Conservation (phyloP, 2,113 vertebrate species). For the Phyllostomus discolor region DNA sequence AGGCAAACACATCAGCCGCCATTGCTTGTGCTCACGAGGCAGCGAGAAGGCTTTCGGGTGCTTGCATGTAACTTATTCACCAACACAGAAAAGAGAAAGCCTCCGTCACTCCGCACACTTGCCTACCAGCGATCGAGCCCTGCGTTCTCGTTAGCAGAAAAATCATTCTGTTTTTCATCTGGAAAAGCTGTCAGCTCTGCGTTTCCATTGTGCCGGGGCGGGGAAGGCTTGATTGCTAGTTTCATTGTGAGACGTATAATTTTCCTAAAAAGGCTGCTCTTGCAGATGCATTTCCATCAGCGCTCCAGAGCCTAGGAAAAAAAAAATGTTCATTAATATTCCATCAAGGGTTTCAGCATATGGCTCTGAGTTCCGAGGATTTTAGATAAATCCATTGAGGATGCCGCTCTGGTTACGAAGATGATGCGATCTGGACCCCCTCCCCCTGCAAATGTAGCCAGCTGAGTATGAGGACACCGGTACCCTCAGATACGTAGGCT, state of each 20-base stretch:
- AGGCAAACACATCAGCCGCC: background rate
- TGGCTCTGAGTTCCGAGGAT: background rate
- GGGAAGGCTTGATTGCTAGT: constrained; percentile 28
- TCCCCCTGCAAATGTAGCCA: accelerated
- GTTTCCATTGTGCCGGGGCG: background rate
- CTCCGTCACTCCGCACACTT: background rate
- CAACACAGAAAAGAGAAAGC: background rate
- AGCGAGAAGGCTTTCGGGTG: background rate
- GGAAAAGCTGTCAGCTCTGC: background rate
- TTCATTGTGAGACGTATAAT: background rate
- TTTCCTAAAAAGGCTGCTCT: constrained; percentile 50
- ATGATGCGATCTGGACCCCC: background rate
- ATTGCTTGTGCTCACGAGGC: background rate
- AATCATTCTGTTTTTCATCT: background rate
- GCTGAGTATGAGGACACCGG: accelerated
- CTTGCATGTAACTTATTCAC: background rate
- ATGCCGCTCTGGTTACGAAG: background rate
- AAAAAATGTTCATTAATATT: constrained; percentile 4
- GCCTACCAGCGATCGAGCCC: background rate
- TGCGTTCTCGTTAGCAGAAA: background rate
- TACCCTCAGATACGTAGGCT: accelerated
- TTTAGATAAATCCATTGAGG: background rate
- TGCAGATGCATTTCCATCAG: background rate
- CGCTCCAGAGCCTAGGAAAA: background rate
- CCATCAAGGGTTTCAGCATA: background rate